Conservation (phyloP, 2,797 vertebrate genomes). For the Amniataba percoides region DNA sequence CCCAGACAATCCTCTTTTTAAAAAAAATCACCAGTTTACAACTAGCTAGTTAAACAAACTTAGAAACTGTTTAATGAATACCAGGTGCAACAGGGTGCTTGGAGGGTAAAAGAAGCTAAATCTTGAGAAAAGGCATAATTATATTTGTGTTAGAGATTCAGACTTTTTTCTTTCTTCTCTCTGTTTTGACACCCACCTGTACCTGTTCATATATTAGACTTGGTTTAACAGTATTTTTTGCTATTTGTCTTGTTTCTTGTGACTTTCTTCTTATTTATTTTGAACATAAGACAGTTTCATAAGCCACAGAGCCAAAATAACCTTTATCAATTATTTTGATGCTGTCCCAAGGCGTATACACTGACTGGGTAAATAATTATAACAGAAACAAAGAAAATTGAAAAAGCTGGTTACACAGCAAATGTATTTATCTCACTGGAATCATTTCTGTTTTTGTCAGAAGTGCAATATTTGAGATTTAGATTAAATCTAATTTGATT, state of each 20-base stretch:
- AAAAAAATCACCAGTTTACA: not conserved
- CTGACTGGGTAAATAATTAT: slow-evolving; percentile 15
- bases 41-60: not conserved
- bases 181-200: not conserved
- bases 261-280: slow-evolving; percentile 13
- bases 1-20: too few relatives aligned
- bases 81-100: not conserved
- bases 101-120: not conserved
- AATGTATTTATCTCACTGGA: slow-evolving; percentile 12
- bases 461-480: slow-evolving; percentile 7
- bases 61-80: not conserved
- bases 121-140: not conserved
- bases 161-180: not conserved
- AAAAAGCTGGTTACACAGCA: not conserved
- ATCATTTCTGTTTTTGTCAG: slow-evolving; percentile 2
- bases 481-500: slow-evolving; percentile 26
- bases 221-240: not conserved
- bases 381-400: slow-evolving; percentile 16
- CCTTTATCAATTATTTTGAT: slow-evolving; percentile 2
- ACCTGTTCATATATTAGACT: not conserved
- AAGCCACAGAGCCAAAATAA: slow-evolving; percentile 9
- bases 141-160: not conserved
- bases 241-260: not conserved
- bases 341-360: not conserved
- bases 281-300: slow-evolving; percentile 18